These are phyloP conservation scores for Hystrix cristata DNA, from an alignment of 2,113 vertebrate genomes.

Conservation along the genomic window DNA sequence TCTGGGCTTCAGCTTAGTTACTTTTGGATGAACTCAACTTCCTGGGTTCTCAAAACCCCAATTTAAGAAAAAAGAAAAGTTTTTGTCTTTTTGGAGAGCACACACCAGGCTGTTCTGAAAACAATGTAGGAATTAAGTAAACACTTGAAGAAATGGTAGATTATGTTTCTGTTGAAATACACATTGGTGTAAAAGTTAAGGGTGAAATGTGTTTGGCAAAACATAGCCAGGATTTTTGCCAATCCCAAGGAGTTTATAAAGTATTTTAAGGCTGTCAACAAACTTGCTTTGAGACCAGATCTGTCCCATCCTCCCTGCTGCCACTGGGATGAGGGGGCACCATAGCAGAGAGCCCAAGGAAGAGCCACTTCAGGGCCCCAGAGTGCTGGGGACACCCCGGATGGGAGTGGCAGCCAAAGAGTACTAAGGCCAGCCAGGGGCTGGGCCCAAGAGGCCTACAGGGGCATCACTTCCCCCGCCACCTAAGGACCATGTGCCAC, in stretches of 20 bases:
- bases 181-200: background rate
- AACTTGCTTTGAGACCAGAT: background rate
- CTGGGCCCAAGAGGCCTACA: too few relatives aligned
- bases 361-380: background rate
- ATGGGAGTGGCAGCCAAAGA: background rate
- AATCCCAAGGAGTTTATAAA: slow-evolving; percentile 27
- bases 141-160: slow-evolving; percentile 40
- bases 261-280: slow-evolving; percentile 36
- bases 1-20: slow-evolving; percentile 25
- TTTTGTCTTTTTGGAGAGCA: slow-evolving; percentile 35
- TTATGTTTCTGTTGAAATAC: slow-evolving; percentile 54
- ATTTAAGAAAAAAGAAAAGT: background rate
- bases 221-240: background rate
- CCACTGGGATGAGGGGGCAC: background rate
- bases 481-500: background rate
- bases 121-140: slow-evolving; percentile 49
- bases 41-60: slow-evolving; percentile 69
- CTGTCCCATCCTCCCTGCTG: background rate
- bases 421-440: background rate
- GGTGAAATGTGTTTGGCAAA: slow-evolving; percentile 67
- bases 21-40: slow-evolving; percentile 47
- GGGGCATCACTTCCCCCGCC: fast-evolving
- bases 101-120: slow-evolving; percentile 54
- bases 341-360: background rate
- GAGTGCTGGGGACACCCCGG: background rate